These are phyloP conservation scores for Tenthredo mesomela DNA, from an alignment of 2,888 invertebrate genomes.

Conservation along the genomic window DNA sequence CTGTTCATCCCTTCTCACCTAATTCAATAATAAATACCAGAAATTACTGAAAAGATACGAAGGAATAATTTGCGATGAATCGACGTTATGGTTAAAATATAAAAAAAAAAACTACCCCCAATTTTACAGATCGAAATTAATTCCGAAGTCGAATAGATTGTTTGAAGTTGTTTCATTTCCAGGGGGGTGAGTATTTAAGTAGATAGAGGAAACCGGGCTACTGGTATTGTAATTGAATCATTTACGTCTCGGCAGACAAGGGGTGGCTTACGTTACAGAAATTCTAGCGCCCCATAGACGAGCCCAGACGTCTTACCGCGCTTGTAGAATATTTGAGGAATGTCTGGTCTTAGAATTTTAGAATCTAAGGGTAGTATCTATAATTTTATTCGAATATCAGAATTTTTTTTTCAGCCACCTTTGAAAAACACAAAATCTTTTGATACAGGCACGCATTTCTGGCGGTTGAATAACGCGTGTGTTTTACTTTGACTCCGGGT, in stretches of 20 bases:
- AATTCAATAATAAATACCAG: neutral
- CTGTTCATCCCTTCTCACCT: neutral
- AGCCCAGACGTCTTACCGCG: neutral
- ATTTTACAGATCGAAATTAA: neutral
- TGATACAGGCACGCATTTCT: neutral
- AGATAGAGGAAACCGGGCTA: neutral
- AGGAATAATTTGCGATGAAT: neutral
- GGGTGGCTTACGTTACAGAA: neutral
- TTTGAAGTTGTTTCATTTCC: neutral
- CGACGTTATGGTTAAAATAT: neutral
- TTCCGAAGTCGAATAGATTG: neutral
- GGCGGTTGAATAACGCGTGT: neutral
- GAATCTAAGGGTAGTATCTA: neutral
- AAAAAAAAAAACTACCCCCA: neutral
- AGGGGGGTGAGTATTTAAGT: neutral
- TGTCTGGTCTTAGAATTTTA: neutral
- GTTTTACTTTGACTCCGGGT: conserved; percentile 23
- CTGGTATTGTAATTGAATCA: conserved; percentile 26
- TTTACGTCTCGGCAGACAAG: conserved; percentile 19
- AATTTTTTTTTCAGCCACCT: neutral
- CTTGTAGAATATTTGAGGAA: neutral
- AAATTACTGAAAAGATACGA: neutral
- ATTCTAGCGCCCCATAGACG: neutral
- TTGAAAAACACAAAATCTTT: neutral
- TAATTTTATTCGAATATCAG: neutral